These are phyloP conservation scores for Trichogramma evanescens DNA, from an alignment of 2,888 invertebrate genomes.

Conservation along the genomic window DNA sequence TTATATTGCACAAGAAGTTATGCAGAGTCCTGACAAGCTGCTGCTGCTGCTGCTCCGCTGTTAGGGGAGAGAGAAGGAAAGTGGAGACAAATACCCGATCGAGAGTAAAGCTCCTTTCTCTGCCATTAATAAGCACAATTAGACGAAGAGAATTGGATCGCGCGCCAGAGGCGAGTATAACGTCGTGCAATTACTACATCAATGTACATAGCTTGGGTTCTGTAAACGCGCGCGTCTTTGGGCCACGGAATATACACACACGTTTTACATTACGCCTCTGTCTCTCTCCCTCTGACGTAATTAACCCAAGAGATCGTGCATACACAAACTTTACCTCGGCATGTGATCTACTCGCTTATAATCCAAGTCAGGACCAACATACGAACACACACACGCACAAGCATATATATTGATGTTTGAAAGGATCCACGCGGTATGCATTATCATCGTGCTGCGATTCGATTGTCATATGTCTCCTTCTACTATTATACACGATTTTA, in stretches of 20 bases:
- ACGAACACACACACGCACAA: too few relatives aligned
- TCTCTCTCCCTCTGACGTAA: conserved; percentile 20
- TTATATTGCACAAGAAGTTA: too few relatives aligned
- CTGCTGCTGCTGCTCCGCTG: neutral
- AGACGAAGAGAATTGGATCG: conserved; percentile 31
- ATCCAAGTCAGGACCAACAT: too few relatives aligned
- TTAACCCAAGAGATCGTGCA: conserved; percentile 1
- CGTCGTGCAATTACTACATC: conserved; percentile 28
- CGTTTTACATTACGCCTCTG: neutral
- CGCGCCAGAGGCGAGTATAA: conserved; percentile 22
- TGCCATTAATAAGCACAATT: conserved; percentile 34
- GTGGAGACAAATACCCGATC: conserved; percentile 18
- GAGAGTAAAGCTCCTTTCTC: conserved; percentile 20
- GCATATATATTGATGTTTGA: too few relatives aligned
- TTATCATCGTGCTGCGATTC: too few relatives aligned
- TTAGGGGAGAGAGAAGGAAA: neutral
- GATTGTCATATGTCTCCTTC: too few relatives aligned
- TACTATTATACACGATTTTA: too few relatives aligned
- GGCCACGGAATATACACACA: neutral
- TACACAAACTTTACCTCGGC: too few relatives aligned
- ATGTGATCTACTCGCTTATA: too few relatives aligned
- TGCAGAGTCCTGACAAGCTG: neutral
- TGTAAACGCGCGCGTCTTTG: neutral
- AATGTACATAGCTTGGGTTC: conserved; percentile 4
- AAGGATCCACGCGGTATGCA: too few relatives aligned